Percentiles rank a stretch among this genome's conserved stretches.
These are phyloP conservation scores for Morbakka virulenta DNA, from an alignment of 30 jellyfish, hydroid and myxozoan species.

Conservation along the genomic window DNA sequence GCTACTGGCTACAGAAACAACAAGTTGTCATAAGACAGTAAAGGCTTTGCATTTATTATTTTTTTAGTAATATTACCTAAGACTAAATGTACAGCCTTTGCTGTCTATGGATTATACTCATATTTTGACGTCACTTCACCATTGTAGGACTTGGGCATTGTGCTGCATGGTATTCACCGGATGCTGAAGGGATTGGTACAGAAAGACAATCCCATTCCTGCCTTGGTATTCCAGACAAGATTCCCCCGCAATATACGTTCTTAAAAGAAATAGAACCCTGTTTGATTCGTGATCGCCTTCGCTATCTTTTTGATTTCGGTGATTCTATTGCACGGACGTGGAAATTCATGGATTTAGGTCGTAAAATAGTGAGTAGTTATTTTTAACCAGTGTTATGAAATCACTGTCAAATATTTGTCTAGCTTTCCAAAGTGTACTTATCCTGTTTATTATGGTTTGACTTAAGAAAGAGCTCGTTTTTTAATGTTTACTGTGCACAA, in stretches of 20 bases:
- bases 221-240: slow-evolving; percentile 66
- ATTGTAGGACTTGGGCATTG: slow-evolving; percentile 74
- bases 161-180: slow-evolving; percentile 90
- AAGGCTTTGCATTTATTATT: no score
- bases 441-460: no score
- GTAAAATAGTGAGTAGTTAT: slow-evolving; percentile 12
- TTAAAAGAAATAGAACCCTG: slow-evolving; percentile 36
- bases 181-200: slow-evolving; percentile 2
- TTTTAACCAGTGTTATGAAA: not conserved
- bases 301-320: slow-evolving; percentile 49
- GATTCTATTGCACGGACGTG: slow-evolving; percentile 65
- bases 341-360: slow-evolving; percentile 52
- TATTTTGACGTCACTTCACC: not conserved
- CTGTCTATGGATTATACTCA: not conserved
- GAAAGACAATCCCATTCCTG: slow-evolving; percentile 6
- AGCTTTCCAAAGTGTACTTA: no score
- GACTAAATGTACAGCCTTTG: no score
- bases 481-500: no score
- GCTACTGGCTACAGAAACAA: no score
- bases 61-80: no score
- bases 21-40: no score
- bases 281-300: slow-evolving; percentile 52
- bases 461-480: no score
- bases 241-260: slow-evolving; percentile 66
- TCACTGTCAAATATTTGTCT: not conserved